Conservation (phyloP, 2,888 invertebrate genomes). For the Lasioglossum zephyrum region DNA sequence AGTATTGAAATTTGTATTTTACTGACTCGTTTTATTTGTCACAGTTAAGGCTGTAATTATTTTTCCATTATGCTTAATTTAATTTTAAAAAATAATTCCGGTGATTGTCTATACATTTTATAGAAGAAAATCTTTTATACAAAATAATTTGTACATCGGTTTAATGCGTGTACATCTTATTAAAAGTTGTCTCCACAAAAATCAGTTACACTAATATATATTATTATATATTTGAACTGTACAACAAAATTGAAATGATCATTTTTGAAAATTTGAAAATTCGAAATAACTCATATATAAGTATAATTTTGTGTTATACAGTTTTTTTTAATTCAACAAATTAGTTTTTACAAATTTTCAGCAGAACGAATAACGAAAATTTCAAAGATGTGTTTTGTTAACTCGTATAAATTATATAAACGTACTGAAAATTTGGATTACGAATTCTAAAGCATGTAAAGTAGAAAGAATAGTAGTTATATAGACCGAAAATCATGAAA, state of each 20-base stretch:
- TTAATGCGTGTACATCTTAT: constrained; percentile 15
- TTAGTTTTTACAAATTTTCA: too few relatives aligned
- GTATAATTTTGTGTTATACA: neutral
- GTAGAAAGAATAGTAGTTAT: too few relatives aligned
- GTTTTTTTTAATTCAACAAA: neutral
- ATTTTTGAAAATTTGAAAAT: neutral
- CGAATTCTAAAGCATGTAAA: too few relatives aligned
- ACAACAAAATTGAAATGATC: neutral
- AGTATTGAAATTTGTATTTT: constrained; percentile 10
- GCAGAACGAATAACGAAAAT: too few relatives aligned
- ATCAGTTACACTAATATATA: neutral
- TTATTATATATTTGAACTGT: neutral
- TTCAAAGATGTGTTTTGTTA: too few relatives aligned
- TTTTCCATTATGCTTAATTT: neutral
- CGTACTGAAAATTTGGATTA: too few relatives aligned
- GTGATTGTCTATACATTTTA: constrained; percentile 9
- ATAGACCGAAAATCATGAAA: too few relatives aligned
- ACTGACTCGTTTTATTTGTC: neutral
- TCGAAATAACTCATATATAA: neutral
- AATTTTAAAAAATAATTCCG: constrained; percentile 14
- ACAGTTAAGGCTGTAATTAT: neutral
- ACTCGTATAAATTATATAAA: too few relatives aligned
- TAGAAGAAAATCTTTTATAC: constrained; percentile 18
- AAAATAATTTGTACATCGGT: constrained; percentile 10
- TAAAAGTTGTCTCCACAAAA: constrained; percentile 14